phyloP scores from a whole-genome alignment of 2,113 vertebrate genomes.

The Hydrolagus affinis region DNA sequence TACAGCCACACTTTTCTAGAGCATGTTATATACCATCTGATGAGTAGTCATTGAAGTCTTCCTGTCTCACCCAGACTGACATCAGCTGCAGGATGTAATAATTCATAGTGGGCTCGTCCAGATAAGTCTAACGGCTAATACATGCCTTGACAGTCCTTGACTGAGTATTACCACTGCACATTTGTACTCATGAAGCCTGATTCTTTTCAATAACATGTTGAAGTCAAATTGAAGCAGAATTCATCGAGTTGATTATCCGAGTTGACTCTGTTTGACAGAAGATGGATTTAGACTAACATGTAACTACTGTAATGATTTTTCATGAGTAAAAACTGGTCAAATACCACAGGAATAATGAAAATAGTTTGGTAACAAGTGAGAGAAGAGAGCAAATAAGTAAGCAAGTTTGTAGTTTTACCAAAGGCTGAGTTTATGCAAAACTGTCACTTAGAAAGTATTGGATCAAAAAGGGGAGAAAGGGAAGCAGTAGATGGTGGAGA shows the following conservation, averaged over 20 bases:
- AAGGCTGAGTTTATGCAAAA: not conserved
- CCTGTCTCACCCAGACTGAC: not conserved
- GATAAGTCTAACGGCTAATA: not conserved
- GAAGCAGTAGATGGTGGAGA: not conserved
- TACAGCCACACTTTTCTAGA: not conserved
- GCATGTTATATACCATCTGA: not conserved
- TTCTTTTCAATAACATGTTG: slow-evolving; percentile 6
- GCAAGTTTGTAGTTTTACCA: not conserved
- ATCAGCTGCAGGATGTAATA: not conserved
- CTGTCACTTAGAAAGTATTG: not conserved
- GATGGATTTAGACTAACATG: not conserved
- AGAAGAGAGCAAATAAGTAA: too few species aligned
- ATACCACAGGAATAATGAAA: not conserved
- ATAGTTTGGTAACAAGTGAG: not conserved
- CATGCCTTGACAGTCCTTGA: not conserved
- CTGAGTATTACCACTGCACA: not conserved
- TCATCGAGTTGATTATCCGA: not conserved
- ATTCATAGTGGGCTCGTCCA: not conserved
- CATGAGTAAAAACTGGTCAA: not conserved
- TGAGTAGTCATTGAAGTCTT: not conserved
- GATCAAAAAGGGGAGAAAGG: not conserved
- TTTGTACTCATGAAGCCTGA: not conserved
- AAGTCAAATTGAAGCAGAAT: not conserved
- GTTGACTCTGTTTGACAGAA: not conserved
- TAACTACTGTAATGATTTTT: not conserved